phyloP scores from a whole-genome alignment of 2,113 vertebrate species.

The Bombycilla garrulus region DNA sequence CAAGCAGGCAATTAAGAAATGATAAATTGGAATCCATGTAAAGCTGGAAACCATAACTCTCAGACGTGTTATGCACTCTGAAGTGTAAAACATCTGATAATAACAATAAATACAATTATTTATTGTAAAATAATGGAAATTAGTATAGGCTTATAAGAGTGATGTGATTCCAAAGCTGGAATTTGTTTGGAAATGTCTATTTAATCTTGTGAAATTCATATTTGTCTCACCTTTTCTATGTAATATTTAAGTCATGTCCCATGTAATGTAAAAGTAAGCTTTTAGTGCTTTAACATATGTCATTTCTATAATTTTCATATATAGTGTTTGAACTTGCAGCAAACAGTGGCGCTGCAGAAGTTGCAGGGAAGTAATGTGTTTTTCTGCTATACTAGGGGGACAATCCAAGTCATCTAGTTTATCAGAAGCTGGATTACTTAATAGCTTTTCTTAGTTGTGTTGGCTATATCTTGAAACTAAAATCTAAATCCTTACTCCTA shows the following conservation, averaged over 20 bases:
- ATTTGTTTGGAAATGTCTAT: not conserved
- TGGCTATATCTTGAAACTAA: not conserved
- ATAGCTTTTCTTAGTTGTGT: not conserved
- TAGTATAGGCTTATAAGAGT: not conserved
- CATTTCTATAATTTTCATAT: not conserved
- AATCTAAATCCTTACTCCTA: not conserved
- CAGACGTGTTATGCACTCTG: constrained; percentile 34
- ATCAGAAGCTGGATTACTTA: not conserved
- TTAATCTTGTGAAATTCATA: not conserved
- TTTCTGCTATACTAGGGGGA: not conserved
- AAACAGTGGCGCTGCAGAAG: not conserved
- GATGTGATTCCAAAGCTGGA: not conserved
- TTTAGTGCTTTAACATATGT: not conserved
- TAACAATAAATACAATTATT: constrained; percentile 60
- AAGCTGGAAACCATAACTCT: constrained; percentile 60
- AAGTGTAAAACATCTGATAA: constrained; percentile 66
- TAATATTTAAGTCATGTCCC: not conserved
- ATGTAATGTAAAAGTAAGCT: not conserved
- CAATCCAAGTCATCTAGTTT: not conserved
- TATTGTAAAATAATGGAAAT: constrained; percentile 40
- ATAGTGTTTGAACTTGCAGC: not conserved
- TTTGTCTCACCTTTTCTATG: not conserved
- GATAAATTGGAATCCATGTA: constrained; percentile 67
- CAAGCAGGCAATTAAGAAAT: constrained; percentile 73
- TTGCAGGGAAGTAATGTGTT: not conserved